Evolutionary conservation across 2,113 vertebrate genomes (phyloP).

Genomic region (Stercorarius parasiticus): DNA sequence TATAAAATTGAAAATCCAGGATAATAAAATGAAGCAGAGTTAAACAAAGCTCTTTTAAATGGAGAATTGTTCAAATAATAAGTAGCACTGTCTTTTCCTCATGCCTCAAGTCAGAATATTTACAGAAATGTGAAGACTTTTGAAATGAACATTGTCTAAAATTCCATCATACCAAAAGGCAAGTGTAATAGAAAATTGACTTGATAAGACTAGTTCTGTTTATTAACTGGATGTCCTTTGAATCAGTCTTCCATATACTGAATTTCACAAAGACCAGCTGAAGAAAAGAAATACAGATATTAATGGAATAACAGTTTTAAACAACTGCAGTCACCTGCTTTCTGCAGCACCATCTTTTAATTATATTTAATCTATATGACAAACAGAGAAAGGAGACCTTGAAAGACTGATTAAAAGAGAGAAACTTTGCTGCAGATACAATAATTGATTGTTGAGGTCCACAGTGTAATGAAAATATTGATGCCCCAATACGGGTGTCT

Average conservation of each 20-base stretch:
- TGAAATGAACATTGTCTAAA: background rate
- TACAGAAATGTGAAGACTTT: background rate
- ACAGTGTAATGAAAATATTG: background rate
- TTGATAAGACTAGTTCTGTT: background rate
- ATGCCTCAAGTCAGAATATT: background rate
- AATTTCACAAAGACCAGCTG: background rate
- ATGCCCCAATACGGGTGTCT: background rate
- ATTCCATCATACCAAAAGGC: background rate
- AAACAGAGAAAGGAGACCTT: slow-evolving; percentile 6
- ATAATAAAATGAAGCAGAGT: background rate
- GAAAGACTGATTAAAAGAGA: background rate
- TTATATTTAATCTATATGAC: slow-evolving; percentile 12
- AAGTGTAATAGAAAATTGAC: background rate
- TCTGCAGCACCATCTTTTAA: slow-evolving; percentile 24
- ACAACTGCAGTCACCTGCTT: background rate
- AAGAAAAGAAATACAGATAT: background rate
- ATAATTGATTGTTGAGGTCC: background rate
- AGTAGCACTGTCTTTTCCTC: background rate
- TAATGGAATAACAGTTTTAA: background rate
- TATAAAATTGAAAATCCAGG: background rate
- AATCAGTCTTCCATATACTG: background rate
- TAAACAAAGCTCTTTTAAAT: background rate
- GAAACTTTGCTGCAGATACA: background rate
- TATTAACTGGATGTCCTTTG: background rate
- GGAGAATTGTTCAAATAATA: background rate